Evolutionary conservation across 1,140 invertebrate species (phyloP), one percentile per base, ranked within the genome.

Genomic region (Nylanderia fulva): DNA sequence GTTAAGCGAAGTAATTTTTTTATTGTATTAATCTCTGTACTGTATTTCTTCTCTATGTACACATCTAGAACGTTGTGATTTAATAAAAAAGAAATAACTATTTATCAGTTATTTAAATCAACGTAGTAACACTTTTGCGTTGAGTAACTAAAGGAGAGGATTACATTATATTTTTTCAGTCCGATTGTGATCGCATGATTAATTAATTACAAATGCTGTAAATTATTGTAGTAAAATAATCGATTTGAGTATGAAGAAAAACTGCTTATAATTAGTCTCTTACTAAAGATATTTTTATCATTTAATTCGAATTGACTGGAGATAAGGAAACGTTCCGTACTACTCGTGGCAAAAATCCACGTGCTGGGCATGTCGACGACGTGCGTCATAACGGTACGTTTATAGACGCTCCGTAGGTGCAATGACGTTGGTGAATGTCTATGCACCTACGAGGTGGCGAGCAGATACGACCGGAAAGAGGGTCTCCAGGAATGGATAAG

Each of bases 381-480:
- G 77, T 82, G 77, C 77, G 77, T 82, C 77, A 82, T 71, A 71
- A 58, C 64, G 66, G 77, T 71, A 82, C 36, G 66, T n/a, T 82
- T 82, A 82, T 82, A 82, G 77, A 82, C 66, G 36, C 27, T 45
- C 66, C 66, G 77, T 82, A 71, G 77, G 66, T 82, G 77, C 71
- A 72, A 79, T 82, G 77, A 82, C 77, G 77, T 82, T 36, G 77
- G 27, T 71, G 33, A 75, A 83, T 85, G 83, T 88, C 83, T 75
- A 63, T 79, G 87, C 87, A 82, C 76, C 76, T 87, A 82, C 29
- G 84, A 48, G 45, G 79, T 72, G 63, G 54, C 76, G 74, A 58
- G 63, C 84, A 79, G 75, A 48, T 75, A 21, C 66, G 66, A 18
- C 66, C 45, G 64, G 77, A 82, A 82, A 82, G 77, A 82, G 66